Base-by-base conservation (phyloP, 2,888 invertebrate species). In the Malachius bipustulatus region DNA sequence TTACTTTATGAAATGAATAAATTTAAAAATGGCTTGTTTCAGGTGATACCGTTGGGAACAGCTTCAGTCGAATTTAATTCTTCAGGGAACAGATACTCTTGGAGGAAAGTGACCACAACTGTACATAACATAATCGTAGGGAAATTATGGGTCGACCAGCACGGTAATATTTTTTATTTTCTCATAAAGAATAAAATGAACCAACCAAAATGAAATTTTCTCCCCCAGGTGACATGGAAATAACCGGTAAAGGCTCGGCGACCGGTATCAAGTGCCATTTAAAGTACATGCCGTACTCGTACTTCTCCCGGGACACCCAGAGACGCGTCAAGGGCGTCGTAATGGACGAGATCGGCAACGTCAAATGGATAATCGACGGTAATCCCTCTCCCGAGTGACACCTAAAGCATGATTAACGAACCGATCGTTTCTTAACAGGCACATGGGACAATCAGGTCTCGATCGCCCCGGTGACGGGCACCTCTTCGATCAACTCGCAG, bases 111-210 rank as follows among this genome's bases (percentile, higher is more conserved):
- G 34, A 96, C 94, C 13, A 98, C 97, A 13, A 97, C 96, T 3
- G 94, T 98, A 33, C 97, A 99, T 70, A 99, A 99, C 64, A 98
- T 99, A 53, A 97, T 99, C 52, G 96, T 99, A 38, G 98, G 98
- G 46, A 93, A 90, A 65, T 70, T 99, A 49, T 99, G 98, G 98
- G 93, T 99, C 39, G 98, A 99, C 69, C 93, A 98, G 65, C 93
- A 96, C 60, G 98, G 60, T 59, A 48, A 49, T 19, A 19, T n/a
- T 19, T 19, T 19, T 19, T n/a, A 19, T 19, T 28, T 28, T 28
- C 8, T 6, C 9, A 24, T 24, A 6, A 10, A 8, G 28, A 4
- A 28, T 28, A 28, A 10, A 9, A 8, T 28, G 8, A 28, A 8
- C 6, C 11, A 9, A 6, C 4, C 10, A 28, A 8, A 9, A 9